Evolutionary conservation across 2,113 vertebrate genomes (phyloP).

Genomic region (Aegotheles bennettii): DNA sequence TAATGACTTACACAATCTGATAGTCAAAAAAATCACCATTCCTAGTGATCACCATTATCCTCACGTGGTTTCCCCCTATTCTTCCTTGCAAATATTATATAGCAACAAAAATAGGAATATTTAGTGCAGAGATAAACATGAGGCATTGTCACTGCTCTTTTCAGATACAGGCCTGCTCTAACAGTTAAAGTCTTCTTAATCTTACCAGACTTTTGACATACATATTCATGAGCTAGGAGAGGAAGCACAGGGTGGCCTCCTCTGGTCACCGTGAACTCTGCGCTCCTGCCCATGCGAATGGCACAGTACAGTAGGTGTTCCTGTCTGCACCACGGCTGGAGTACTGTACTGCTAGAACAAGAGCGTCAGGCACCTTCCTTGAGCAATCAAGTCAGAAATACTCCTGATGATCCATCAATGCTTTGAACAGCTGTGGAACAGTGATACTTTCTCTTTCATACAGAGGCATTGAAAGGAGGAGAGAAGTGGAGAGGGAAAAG

Average conservation of each 20-base stretch:
- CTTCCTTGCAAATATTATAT: background rate
- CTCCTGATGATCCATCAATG: background rate
- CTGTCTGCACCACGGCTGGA: background rate
- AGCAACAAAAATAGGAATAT: background rate
- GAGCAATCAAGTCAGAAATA: background rate
- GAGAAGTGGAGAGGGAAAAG: background rate
- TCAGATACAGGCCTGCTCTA: background rate
- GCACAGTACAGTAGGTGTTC: background rate
- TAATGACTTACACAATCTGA: background rate
- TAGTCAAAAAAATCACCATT: background rate
- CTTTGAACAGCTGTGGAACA: background rate
- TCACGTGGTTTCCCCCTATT: background rate
- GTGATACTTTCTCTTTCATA: background rate
- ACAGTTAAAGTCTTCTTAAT: background rate
- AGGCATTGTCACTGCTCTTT: background rate
- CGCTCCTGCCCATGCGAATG: accelerated
- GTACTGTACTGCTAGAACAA: background rate
- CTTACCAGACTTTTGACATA: background rate
- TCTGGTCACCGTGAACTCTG: accelerated
- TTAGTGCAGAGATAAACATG: background rate
- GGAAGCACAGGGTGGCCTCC: background rate
- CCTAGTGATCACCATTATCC: background rate
- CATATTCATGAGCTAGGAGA: background rate
- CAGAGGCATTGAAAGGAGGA: background rate
- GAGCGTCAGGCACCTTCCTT: background rate